These are phyloP conservation scores for Gymnothorax reevesii DNA, from an alignment of 2,797 vertebrate species.

Conservation along the genomic window DNA sequence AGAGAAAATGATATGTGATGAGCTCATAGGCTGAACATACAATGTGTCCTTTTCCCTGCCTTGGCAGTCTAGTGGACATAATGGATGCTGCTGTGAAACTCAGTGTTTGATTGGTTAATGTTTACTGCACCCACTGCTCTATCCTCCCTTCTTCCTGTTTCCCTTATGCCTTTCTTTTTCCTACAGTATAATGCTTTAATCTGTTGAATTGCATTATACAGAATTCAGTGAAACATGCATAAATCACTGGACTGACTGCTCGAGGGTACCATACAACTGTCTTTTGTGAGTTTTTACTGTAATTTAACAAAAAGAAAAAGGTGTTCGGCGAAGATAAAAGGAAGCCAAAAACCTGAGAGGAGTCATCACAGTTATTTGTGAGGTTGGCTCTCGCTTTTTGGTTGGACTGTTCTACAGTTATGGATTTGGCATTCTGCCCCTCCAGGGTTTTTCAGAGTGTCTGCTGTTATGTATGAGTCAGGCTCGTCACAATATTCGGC, in stretches of 20 bases:
- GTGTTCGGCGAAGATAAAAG: too few species aligned
- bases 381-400: too few species aligned
- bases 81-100: not conserved
- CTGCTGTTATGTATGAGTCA: too few species aligned
- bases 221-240: not conserved
- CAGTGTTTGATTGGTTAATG: not conserved
- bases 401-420: too few species aligned
- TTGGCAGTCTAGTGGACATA: not conserved
- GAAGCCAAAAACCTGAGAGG: too few species aligned
- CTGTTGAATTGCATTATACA: not conserved
- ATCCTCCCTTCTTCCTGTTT: not conserved
- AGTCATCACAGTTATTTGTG: too few species aligned
- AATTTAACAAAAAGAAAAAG: not conserved
- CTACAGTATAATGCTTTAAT: not conserved
- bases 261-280: not conserved
- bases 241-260: not conserved
- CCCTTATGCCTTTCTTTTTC: not conserved
- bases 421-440: too few species aligned
- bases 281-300: not conserved
- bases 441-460: too few species aligned
- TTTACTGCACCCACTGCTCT: not conserved
- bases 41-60: not conserved
- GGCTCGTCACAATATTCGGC: too few species aligned
- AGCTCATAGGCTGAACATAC: too few species aligned
- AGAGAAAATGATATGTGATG: too few species aligned